Percentiles rank a stretch among this genome's conserved stretches.
phyloP scores from a whole-genome alignment of 1,140 invertebrate genomes.

The Musca domestica region DNA sequence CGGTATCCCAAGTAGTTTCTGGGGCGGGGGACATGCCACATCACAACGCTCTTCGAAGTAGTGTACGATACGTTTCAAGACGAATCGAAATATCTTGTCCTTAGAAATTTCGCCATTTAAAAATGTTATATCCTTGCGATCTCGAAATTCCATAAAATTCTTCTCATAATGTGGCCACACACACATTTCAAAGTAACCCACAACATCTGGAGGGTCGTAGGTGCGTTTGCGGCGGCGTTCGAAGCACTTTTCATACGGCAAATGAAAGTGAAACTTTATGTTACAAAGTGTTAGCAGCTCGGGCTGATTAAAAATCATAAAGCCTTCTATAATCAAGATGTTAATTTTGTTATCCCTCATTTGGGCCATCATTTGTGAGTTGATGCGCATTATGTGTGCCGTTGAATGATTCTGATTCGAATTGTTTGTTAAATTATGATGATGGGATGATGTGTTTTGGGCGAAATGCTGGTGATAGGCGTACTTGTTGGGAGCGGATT shows the following conservation, averaged over 20 bases:
- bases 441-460: conserved; percentile 26
- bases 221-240: conserved; percentile 60
- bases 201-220: conserved; percentile 76
- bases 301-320: conserved; percentile 70
- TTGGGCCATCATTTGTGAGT: conserved; percentile 37
- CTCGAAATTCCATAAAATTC: conserved; percentile 47
- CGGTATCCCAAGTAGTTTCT: conserved; percentile 44
- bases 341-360: conserved; percentile 52
- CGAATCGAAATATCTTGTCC: conserved; percentile 50
- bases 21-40: conserved; percentile 44
- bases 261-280: conserved; percentile 69
- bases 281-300: conserved; percentile 65
- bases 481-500: conserved; percentile 13
- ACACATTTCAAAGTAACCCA: conserved; percentile 74
- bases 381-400: conserved; percentile 37
- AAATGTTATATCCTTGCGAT: conserved; percentile 48
- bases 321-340: conserved; percentile 73
- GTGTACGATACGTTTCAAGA: conserved; percentile 43
- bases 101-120: conserved; percentile 49
- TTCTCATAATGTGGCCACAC: conserved; percentile 72
- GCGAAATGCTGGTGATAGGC: conserved; percentile 30
- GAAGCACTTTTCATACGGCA: conserved; percentile 67
- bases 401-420: conserved; percentile 25
- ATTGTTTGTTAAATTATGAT: conserved; percentile 28
- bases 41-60: conserved; percentile 51